phyloP scores from a whole-genome alignment of 2,113 vertebrate genomes.

The Columbina picui region DNA sequence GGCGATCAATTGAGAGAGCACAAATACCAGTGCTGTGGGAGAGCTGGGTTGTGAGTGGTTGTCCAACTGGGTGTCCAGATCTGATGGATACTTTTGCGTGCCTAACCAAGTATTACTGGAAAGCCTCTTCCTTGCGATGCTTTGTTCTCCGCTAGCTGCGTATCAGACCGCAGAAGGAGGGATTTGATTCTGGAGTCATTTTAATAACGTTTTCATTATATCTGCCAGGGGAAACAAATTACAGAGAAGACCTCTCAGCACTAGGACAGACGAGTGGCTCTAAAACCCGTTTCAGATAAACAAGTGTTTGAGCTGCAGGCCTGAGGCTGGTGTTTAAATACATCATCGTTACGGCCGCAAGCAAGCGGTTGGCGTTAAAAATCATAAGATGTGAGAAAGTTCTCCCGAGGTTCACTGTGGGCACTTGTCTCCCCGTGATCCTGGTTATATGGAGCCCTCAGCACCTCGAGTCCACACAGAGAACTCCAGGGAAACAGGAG shows the following conservation, averaged over 20 bases:
- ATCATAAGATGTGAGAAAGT: neutral
- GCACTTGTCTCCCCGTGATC: neutral
- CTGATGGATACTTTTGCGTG: neutral
- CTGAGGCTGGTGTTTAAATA: neutral
- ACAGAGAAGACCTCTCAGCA: neutral
- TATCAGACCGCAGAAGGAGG: neutral
- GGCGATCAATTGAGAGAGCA: neutral
- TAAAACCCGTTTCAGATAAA: neutral
- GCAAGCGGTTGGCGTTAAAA: neutral
- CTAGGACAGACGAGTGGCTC: neutral
- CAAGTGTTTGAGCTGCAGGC: neutral
- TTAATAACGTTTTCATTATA: neutral
- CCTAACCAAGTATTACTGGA: neutral
- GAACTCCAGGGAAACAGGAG: neutral
- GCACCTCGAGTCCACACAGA: fast-evolving
- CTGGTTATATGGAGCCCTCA: neutral
- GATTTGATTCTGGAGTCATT: neutral
- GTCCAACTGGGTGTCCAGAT: neutral
- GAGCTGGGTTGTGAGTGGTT: neutral
- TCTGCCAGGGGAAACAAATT: neutral
- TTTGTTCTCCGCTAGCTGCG: neutral
- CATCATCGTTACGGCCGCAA: neutral
- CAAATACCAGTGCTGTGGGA: neutral
- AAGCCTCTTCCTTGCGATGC: neutral
- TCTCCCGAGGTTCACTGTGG: neutral